Evolutionary conservation across 2,797 vertebrate species (phyloP).

Genomic region (Synanceia verrucosa): DNA sequence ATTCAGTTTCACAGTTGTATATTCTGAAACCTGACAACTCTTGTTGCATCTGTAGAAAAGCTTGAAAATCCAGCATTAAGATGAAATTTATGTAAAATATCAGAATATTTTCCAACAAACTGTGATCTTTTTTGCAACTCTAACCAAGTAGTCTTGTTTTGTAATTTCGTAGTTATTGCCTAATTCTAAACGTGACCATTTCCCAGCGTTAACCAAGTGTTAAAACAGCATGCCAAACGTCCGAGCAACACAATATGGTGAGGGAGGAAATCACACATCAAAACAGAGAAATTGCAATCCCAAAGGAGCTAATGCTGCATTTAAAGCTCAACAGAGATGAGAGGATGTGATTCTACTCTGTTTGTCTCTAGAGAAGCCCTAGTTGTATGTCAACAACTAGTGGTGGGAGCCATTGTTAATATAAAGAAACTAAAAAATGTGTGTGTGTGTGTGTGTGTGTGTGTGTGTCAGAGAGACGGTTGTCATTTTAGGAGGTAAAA

Average conservation of each 20-base stretch:
- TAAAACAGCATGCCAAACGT: no score
- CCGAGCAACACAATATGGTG: no score
- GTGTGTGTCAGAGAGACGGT: slow-evolving; percentile 27
- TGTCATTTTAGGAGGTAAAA: slow-evolving; percentile 54
- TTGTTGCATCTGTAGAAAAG: no score
- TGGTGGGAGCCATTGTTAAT: neutral
- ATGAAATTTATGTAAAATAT: no score
- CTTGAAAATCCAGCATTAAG: no score
- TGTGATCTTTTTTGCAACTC: neutral
- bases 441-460: slow-evolving; percentile 9
- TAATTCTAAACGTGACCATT: no score
- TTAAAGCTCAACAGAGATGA: neutral
- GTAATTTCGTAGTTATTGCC: no score
- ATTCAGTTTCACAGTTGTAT: no score
- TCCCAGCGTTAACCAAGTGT: no score
- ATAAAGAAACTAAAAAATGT: slow-evolving; percentile 4
- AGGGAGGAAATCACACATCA: neutral
- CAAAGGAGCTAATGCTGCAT: neutral
- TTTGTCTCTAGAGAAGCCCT: neutral
- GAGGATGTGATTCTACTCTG: neutral
- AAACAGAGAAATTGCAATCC: neutral
- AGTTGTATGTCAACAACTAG: neutral
- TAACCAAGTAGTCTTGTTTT: neutral
- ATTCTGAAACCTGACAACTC: no score
- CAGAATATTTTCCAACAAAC: no score